Evolutionary conservation across 2,888 invertebrate genomes (phyloP), one percentile per base, ranked within the genome.

Genomic region (Terebella lapidaria): DNA sequence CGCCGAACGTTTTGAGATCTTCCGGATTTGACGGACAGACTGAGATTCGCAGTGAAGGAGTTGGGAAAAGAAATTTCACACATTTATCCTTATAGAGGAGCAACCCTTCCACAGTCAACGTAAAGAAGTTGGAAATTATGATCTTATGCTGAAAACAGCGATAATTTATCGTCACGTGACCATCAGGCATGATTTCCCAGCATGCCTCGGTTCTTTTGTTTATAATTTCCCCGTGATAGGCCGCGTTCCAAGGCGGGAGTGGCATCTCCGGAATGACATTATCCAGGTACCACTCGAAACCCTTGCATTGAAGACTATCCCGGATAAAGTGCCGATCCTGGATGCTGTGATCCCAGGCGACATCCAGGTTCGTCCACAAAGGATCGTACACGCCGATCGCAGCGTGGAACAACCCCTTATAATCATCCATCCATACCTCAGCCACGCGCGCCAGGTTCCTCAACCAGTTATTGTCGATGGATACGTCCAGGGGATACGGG

Each of bases 401-500:
- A 27, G 95, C 93, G 82, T 94, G 96, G 82, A 95, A 97, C 83
- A 95, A 95, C 81, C 93, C 89, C 72, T 94, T 89, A 82, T 69
- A 70, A 27, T 68, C 61, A 53, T 67, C 70, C 61, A 70, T 56
- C 70, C 70, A 96, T 5, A 69, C 91, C 85, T 92, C 91, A 61
- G 95, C 94, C 76, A 97, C 85, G 70, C 96, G 87, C 66, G 96
- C 89, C 25, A 94, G 93, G 83, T 96, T 96, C 27, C 45, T 46
- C 78, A 91, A 87, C 81, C 92, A 63, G n/a, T 96, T 83, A 94
- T 93, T 83, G 96, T 96, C 0, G 95, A 95, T 2, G 93, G 91
- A 63, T 94, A 86, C 80, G 94, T 95, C 68, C 96, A 86, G 56
- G 96, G 96, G 78, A 96, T 94, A 82, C 96, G 96, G 2, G 95